Evolutionary conservation across 2,888 invertebrate species (phyloP), one percentile per base, ranked within the genome.

Genomic region (Leptopilina myrica): DNA sequence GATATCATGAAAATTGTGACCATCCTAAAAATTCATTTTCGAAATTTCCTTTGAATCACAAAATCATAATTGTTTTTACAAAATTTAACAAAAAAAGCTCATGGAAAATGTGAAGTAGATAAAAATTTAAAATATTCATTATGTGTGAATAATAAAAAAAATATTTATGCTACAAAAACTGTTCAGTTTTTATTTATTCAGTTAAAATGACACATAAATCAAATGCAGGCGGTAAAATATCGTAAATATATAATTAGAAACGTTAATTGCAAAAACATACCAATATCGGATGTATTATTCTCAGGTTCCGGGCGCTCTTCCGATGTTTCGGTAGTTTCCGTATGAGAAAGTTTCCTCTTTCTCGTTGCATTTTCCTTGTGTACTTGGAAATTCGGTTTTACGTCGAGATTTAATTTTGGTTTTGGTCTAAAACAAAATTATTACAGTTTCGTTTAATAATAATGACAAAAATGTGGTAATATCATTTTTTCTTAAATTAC

Each of bases 271-370:
- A 9, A 49, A 46, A 43, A 65, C 64, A 3, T 26, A 15, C 49
- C 26, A 53, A 81, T 26, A 73, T 83, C 80, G 26, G 80, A 46
- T 7, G 56, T 14, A 20, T 78, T 76, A 77, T 80, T 76, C 9
- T 77, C 80, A 33, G 75, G 9, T 14, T 80, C 79, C n/a, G 56
- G 2, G 7, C 76, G 43, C 62, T 83, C 69, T 76, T 79, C 79
- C n/a, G 40, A 11, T 26, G 59, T 14, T 64, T 79, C 79, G 33
- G 26, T 3, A 64, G 77, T 9, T 49, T 80, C 78, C 4, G 81
- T 64, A 40, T 80, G 46, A 33, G 78, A 78, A 4, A 15, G 9
- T 56, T 80, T 79, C 65, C 77, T 81, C 69, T 83, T 84, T 76
- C 78, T 82, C 7, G 65, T 8, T 11, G 46, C n/a, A 14, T 8